Evolutionary conservation across 1,140 invertebrate species (phyloP).

Genomic region (Drosophila grimshawi): DNA sequence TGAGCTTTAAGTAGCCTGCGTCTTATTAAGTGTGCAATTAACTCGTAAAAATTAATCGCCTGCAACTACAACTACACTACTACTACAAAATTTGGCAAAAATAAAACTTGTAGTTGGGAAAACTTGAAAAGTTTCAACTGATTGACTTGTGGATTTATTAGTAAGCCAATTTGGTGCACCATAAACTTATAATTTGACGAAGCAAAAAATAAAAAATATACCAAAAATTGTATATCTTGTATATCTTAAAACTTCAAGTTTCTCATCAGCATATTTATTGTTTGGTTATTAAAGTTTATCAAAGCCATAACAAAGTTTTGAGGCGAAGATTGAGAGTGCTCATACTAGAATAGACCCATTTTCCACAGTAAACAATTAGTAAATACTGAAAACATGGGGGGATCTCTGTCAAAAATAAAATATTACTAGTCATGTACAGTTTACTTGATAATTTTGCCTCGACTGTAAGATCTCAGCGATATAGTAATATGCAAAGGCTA

Average conservation of each 20-base stretch:
- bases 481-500: neutral
- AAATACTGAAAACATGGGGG: neutral
- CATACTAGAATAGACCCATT: too few species aligned
- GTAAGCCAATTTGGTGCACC: conserved; percentile 17
- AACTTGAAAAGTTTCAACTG: conserved; percentile 19
- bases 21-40: conserved; percentile 69
- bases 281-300: conserved; percentile 10
- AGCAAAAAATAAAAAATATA: neutral
- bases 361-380: neutral
- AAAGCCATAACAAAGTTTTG: conserved; percentile 16
- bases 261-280: conserved; percentile 15
- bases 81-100: conserved; percentile 4
- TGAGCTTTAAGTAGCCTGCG: conserved; percentile 66
- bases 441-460: neutral
- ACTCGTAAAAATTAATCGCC: conserved; percentile 40
- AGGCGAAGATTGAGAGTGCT: neutral
- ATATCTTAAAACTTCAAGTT: conserved; percentile 3
- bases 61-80: conserved; percentile 21
- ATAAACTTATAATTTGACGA: conserved; percentile 27
- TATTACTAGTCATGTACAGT: neutral
- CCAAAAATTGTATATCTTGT: conserved; percentile 12
- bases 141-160: conserved; percentile 24
- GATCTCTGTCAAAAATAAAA: neutral
- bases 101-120: conserved; percentile 5
- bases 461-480: neutral